phyloP scores from a whole-genome alignment of 2,113 vertebrate species.

The Lates calcarifer region DNA sequence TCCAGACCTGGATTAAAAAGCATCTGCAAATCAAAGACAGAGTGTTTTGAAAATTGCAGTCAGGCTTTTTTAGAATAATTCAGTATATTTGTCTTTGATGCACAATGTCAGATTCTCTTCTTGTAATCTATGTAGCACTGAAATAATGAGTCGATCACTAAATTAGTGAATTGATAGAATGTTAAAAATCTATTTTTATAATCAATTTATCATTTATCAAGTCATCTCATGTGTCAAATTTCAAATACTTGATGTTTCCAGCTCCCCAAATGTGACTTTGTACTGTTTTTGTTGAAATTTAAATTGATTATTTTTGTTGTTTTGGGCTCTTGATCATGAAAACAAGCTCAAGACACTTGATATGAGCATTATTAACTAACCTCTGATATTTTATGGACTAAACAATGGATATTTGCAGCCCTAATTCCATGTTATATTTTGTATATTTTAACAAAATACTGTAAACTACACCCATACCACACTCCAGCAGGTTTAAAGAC shows the following conservation, averaged over 20 bases:
- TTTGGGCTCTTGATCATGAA: neutral
- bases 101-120: constrained; percentile 28
- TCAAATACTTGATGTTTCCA: neutral
- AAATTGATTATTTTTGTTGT: neutral
- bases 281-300: neutral
- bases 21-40: constrained; percentile 57
- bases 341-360: neutral
- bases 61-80: constrained; percentile 18
- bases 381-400: neutral
- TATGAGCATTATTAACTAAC: neutral
- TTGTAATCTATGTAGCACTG: neutral
- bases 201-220: neutral
- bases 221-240: neutral
- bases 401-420: neutral
- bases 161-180: neutral
- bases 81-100: constrained; percentile 20
- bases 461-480: neutral
- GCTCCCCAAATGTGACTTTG: neutral
- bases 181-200: neutral
- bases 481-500: neutral
- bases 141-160: neutral
- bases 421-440: neutral
- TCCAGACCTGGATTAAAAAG: constrained; percentile 65
- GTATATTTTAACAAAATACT: neutral
- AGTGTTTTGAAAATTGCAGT: constrained; percentile 31